These are phyloP conservation scores for Megaceryle alcyon DNA, from an alignment of 2,797 vertebrate species.

Conservation along the genomic window DNA sequence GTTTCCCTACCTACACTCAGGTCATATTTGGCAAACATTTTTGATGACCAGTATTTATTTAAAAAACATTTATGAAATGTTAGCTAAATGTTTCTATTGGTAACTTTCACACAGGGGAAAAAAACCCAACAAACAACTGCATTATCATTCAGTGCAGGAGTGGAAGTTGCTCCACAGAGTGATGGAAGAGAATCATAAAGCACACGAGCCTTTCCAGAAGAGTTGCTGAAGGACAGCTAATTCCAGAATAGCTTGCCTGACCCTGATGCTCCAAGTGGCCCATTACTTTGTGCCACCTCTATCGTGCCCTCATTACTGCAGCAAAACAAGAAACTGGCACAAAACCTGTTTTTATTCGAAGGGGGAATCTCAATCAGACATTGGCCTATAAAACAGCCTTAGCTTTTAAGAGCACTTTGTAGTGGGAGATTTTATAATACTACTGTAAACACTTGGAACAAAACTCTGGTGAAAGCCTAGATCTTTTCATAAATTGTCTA, in stretches of 20 bases:
- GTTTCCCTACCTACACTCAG: background rate
- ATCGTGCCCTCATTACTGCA: background rate
- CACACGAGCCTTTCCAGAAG: background rate
- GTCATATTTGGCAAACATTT: background rate
- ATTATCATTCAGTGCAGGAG: background rate
- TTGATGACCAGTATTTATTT: background rate
- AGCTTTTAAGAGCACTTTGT: background rate
- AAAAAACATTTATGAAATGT: background rate
- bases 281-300: background rate
- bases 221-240: background rate
- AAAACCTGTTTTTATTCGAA: background rate
- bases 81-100: background rate
- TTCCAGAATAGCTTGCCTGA: background rate
- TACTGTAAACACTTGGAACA: background rate
- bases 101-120: background rate
- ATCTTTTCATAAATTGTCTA: background rate
- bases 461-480: background rate
- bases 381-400: background rate
- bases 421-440: background rate
- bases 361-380: background rate
- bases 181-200: background rate
- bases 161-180: background rate
- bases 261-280: background rate
- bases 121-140: no score
- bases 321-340: background rate